Conservation (phyloP, 2,888 invertebrate genomes). For the Leptinotarsa haldemani region DNA sequence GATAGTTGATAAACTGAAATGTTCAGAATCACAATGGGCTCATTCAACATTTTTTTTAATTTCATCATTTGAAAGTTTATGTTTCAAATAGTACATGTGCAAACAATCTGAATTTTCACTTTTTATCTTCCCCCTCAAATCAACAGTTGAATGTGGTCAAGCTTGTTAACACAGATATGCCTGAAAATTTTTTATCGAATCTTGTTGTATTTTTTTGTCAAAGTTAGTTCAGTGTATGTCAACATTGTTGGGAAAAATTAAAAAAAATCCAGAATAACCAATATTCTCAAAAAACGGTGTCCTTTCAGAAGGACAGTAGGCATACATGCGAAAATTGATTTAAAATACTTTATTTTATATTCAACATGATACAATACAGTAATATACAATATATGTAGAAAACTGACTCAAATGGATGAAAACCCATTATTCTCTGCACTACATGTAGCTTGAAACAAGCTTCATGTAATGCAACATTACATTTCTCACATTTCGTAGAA, state of each 20-base stretch:
- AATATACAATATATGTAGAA: background rate
- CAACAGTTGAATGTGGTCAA: no score
- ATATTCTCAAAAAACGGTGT: slow-evolving; percentile 3
- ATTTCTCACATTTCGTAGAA: slow-evolving; percentile 34
- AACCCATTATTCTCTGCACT: background rate
- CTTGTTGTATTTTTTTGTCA: background rate
- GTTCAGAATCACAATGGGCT: no score
- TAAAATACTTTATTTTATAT: background rate
- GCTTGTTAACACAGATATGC: background rate
- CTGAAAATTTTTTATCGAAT: background rate
- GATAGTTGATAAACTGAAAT: no score
- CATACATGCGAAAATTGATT: background rate
- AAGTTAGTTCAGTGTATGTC: background rate
- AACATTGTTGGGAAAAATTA: background rate
- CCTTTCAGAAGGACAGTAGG: background rate
- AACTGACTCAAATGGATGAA: background rate
- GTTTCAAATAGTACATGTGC: no score
- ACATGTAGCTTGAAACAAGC: no score
- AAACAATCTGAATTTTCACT: no score
- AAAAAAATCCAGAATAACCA: background rate
- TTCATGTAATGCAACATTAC: slow-evolving; percentile 29
- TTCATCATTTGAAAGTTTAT: no score
- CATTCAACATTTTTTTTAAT: no score
- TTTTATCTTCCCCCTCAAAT: no score
- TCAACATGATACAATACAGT: background rate